Evolutionary conservation across 2,113 vertebrate genomes (phyloP), one percentile per base, ranked within the genome.

Genomic region (Pseudopipra pipra): DNA sequence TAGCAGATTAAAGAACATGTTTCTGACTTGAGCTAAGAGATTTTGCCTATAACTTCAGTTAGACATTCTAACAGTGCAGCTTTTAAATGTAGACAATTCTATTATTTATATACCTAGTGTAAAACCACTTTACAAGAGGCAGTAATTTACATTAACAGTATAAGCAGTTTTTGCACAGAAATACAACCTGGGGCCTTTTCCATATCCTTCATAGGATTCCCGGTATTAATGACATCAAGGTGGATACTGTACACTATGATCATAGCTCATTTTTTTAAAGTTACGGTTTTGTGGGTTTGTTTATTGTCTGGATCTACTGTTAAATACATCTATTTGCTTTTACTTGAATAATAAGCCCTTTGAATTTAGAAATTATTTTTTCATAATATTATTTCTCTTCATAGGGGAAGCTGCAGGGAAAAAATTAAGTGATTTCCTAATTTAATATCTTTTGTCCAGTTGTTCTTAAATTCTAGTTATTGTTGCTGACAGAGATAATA

Each of bases 221-320:
- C 1, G 39, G 0, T 44, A 27, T 52, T 89, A 78, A 43, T 51
- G 21, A 5, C 23, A 8, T 4, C 4, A 2, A 31, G 2, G 8
- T 49, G 12, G 11, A 37, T 86, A 30, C n/a, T 71, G 18, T 79
- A 86, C 85, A 66, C 39, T 68, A 30, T 25, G n/a, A n/a, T 49
- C 0, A 0, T 51, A 30, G 52, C 5, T 88, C 2, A 9, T 31
- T 73, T 78, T 93, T 74, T 59, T 44, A 7, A 72, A 41, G 14
- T 73, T 43, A 61, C 1, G 8, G 20, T 47, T 61, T 47, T 85
- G 33, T 65, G 16, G 7, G 13, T 85, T 87, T 59, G 4, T 35
- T 67, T 85, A 33, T 85, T 90, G 22, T 77, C 14, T 19, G 37
- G 22, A 28, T 61, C 7, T 55, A 16, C 25, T 68, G 23, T 61